Conservation (phyloP, 2,113 vertebrate species). For the Pholis gunnellus region DNA sequence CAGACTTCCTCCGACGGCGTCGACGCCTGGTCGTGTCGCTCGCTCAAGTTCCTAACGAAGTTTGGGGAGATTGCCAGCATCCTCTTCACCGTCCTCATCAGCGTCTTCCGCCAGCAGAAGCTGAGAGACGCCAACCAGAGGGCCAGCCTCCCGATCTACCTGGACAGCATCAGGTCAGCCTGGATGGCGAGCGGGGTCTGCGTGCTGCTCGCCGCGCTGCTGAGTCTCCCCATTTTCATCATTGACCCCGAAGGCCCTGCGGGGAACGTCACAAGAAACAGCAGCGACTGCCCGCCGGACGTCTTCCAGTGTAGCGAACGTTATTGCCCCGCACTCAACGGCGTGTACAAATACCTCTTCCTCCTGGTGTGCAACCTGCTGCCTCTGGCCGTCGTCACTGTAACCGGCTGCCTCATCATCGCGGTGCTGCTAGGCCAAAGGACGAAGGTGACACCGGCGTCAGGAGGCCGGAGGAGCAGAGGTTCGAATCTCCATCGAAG, state of each 20-base stretch:
- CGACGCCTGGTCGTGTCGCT: slow-evolving; percentile 46
- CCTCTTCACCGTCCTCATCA: slow-evolving; percentile 82
- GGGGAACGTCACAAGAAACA: slow-evolving; percentile 39
- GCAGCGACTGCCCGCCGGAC: slow-evolving; percentile 59
- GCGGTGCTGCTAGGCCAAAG: slow-evolving; percentile 65
- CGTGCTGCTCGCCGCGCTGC: slow-evolving; percentile 34
- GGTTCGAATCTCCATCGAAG: slow-evolving; percentile 58
- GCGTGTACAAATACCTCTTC: slow-evolving; percentile 75
- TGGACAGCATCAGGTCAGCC: slow-evolving; percentile 74
- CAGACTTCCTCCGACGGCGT: accelerated
- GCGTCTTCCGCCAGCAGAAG: slow-evolving; percentile 83
- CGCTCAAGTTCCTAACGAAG: slow-evolving; percentile 71
- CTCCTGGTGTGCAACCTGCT: slow-evolving; percentile 69
- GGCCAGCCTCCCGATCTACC: slow-evolving; percentile 61
- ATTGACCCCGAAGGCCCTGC: slow-evolving; percentile 6
- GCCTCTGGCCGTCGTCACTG: slow-evolving; percentile 78
- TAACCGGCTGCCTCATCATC: slow-evolving; percentile 75
- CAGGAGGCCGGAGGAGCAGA: slow-evolving; percentile 26
- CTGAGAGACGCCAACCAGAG: slow-evolving; percentile 66
- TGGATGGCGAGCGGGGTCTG: slow-evolving; percentile 56
- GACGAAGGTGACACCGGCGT: slow-evolving; percentile 38
- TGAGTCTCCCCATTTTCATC: slow-evolving; percentile 65
- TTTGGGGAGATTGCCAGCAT: slow-evolving; percentile 77
- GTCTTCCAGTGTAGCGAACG: slow-evolving; percentile 74
- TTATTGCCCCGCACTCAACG: slow-evolving; percentile 61